phyloP scores from a whole-genome alignment of 2,888 invertebrate genomes.

The Leptogaster cylindrica region DNA sequence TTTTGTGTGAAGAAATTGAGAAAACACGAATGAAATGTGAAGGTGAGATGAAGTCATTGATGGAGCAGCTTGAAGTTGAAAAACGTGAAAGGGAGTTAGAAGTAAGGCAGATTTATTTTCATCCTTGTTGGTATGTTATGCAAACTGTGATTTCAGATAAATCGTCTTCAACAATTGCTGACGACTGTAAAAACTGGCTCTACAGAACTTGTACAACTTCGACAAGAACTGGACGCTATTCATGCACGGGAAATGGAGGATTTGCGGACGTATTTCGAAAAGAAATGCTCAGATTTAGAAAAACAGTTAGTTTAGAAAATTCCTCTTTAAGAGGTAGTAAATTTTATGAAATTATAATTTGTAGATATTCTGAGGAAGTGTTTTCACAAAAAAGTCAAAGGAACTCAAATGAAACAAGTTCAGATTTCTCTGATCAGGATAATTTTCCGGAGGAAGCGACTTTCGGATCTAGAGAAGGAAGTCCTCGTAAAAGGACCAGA shows the following conservation, averaged over 20 bases:
- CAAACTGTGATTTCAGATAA: constrained; percentile 48
- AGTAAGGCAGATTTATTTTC: constrained; percentile 56
- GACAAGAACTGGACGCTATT: constrained; percentile 68
- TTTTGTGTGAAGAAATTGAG: constrained; percentile 65
- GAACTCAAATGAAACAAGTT: constrained; percentile 62
- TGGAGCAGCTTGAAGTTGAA: constrained; percentile 64
- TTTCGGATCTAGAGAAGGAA: constrained; percentile 52
- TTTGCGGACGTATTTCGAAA: constrained; percentile 78
- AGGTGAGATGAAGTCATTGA: constrained; percentile 55
- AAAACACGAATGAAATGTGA: constrained; percentile 60
- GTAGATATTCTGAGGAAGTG: constrained; percentile 71
- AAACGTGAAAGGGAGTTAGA: constrained; percentile 66
- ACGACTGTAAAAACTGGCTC: constrained; percentile 67
- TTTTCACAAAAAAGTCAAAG: constrained; percentile 72
- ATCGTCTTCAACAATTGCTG: constrained; percentile 64
- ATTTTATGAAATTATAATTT: too few species aligned
- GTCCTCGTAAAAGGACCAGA: constrained; percentile 56
- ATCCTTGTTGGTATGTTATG: background rate
- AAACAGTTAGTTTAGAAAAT: constrained; percentile 70
- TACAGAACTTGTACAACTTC: constrained; percentile 65
- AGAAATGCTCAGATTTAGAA: constrained; percentile 79
- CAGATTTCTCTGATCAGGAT: constrained; percentile 59
- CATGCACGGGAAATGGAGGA: constrained; percentile 81
- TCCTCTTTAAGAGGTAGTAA: constrained; percentile 2
- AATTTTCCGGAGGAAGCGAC: constrained; percentile 55